phyloP scores from a whole-genome alignment of 2,888 invertebrate species.

The Onthophagus sagittarius region DNA sequence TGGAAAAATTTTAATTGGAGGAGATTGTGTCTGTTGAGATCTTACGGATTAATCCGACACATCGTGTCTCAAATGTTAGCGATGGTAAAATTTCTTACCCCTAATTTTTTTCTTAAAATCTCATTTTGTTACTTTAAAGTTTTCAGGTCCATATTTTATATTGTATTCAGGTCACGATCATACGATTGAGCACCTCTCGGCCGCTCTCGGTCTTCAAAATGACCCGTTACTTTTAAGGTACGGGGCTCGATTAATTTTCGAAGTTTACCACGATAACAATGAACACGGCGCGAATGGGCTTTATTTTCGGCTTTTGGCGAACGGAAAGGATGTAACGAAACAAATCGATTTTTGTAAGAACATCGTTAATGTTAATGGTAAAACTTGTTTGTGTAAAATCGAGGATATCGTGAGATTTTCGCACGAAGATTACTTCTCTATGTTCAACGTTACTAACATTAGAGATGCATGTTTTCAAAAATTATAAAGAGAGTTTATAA shows the following conservation, averaged over 20 bases:
- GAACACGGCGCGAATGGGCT: conserved; percentile 57
- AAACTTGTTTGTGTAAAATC: conserved; percentile 70
- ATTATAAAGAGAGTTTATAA: background rate
- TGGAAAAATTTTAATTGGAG: conserved; percentile 57
- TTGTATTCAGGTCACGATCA: conserved; percentile 83
- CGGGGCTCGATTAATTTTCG: conserved; percentile 82
- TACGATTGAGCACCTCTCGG: conserved; percentile 78
- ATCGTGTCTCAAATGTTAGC: conserved; percentile 77
- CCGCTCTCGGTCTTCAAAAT: conserved; percentile 70
- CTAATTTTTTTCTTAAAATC: background rate
- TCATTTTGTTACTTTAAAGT: conserved; percentile 22
- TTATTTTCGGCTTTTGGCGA: conserved; percentile 78
- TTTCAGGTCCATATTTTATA: conserved; percentile 45
- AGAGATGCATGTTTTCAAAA: conserved; percentile 68
- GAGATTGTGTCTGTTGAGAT: conserved; percentile 65
- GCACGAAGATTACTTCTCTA: conserved; percentile 80
- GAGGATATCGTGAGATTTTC: conserved; percentile 84
- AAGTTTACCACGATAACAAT: conserved; percentile 74
- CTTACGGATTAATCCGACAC: conserved; percentile 80
- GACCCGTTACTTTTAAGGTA: conserved; percentile 73
- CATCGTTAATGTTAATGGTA: conserved; percentile 53
- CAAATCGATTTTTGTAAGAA: conserved; percentile 76
- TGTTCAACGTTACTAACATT: conserved; percentile 83
- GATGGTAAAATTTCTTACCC: conserved; percentile 53
- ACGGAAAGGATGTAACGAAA: conserved; percentile 82